Conservation (phyloP, 2,113 vertebrate species). For the human region GRCh38 chr2:38903501-38904000, state of each 20-base stretch:
- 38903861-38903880: background rate
- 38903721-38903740: background rate
- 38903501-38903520: background rate
- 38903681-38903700: background rate
- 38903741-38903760: background rate
- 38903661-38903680: background rate
- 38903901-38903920: background rate
- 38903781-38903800: background rate
- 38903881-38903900: background rate
- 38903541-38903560: background rate
- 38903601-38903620: background rate
- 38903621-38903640: background rate
- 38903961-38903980: background rate
- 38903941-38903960: background rate
- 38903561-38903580: background rate
- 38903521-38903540: background rate
- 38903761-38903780: background rate
- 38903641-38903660: background rate
- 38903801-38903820: constrained; percentile 3
- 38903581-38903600: background rate
- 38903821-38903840: background rate
- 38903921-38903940: background rate
- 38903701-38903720: background rate
- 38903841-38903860: background rate
- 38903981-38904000: background rate